Evolutionary conservation across 2,888 invertebrate species (phyloP).

Genomic region (Netelia melanura): DNA sequence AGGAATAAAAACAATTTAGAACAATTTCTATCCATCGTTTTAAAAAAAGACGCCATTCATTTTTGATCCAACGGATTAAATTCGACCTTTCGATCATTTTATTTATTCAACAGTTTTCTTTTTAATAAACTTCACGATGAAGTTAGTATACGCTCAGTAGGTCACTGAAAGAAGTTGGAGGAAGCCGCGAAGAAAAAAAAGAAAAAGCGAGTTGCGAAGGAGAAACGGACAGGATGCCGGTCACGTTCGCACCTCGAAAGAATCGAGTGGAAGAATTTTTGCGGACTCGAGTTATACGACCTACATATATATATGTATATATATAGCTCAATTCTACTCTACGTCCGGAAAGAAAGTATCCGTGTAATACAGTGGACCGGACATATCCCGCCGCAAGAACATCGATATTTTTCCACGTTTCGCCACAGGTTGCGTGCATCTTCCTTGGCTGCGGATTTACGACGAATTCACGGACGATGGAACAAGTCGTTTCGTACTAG

Average conservation of each 20-base stretch:
- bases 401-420: conserved; percentile 28
- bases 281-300: neutral
- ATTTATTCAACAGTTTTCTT: too few species aligned
- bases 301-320: neutral
- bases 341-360: neutral
- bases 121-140: neutral
- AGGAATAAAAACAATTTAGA: too few species aligned
- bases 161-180: neutral
- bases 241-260: conserved; percentile 42
- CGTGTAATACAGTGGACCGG: conserved; percentile 19
- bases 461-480: neutral
- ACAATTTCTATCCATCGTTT: too few species aligned
- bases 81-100: too few species aligned
- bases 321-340: neutral
- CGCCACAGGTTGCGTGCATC: neutral
- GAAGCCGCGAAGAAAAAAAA: neutral
- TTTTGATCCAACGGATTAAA: too few species aligned
- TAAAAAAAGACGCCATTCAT: too few species aligned
- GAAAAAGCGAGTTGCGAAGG: neutral
- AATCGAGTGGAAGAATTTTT: conserved; percentile 35
- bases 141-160: neutral
- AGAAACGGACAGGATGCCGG: conserved; percentile 15
- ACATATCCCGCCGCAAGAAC: neutral
- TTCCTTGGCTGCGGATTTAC: conserved; percentile 20
- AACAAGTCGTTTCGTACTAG: neutral